phyloP scores from a whole-genome alignment of 2,888 invertebrate species.

The Tetragonisca angustula region DNA sequence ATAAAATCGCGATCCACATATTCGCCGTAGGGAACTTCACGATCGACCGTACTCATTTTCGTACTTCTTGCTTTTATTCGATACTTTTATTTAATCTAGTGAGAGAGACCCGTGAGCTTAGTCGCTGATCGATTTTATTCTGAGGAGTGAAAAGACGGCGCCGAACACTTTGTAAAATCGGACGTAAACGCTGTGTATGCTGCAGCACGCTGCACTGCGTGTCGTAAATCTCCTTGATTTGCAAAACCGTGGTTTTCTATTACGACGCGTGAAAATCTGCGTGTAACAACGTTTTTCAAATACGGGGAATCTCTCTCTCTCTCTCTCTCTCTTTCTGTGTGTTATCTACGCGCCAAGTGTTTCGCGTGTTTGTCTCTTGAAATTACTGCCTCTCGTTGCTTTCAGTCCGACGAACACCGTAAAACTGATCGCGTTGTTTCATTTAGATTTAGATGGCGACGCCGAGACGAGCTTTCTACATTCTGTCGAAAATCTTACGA shows the following conservation, averaged over 20 bases:
- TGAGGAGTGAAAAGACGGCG: constrained; percentile 14
- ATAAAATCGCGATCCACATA: no score
- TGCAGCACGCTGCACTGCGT: constrained; percentile 46
- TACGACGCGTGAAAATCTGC: not conserved
- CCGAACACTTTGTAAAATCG: constrained; percentile 40
- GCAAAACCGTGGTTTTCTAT: constrained; percentile 5
- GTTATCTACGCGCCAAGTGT: not conserved
- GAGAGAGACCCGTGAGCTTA: constrained; percentile 1
- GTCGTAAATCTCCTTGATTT: constrained; percentile 33
- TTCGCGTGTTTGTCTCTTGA: not conserved
- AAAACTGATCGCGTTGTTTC: not conserved
- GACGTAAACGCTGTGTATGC: constrained; percentile 18
- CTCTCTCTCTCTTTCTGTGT: no score
- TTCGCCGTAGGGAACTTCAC: not conserved
- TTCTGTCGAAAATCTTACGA: no score
- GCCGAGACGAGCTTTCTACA: not conserved
- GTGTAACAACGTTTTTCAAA: constrained; percentile 26
- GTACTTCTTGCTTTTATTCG: not conserved
- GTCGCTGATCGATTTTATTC: constrained; percentile 33
- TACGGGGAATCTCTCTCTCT: not conserved
- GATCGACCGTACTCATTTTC: not conserved
- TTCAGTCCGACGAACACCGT: not conserved
- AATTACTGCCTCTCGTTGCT: constrained; percentile 1
- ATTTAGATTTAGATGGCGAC: not conserved
- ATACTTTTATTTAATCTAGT: not conserved